Base-by-base conservation (phyloP, 2,797 vertebrate genomes). In the Sebastes glaucus region DNA sequence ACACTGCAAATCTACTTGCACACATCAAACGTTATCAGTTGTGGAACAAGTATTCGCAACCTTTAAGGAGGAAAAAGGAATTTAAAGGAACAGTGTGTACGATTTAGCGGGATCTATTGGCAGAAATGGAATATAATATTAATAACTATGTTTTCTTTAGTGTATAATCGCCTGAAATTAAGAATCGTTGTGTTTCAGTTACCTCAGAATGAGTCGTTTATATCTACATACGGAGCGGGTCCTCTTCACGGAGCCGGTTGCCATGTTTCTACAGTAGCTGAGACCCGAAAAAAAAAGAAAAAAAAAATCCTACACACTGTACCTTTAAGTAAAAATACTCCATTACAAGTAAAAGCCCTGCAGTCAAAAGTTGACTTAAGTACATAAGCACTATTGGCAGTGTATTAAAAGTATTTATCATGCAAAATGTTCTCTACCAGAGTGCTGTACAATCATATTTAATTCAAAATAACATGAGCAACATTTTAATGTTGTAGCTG, bases 261-360 rank as follows among this genome's bases (percentile, higher is more conserved):
- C 42, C 42, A 46, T 46, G 42, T 49, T 49, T 49, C 16, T 49
- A 49, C 46, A 49, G 46, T 0, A 49, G 18, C 18, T 0, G 6
- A 16, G 38, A 42, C 38, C 0, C 0, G 7, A 0, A 38, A 8
- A 49, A 49, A 7, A 49, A 46, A 46, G n/a, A n/a, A 7, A 7
- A 20, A 20, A 46, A 3, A 46, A 49, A 49, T 49, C 46, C 46
- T 49, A 49, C 18, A 20, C 46, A 49, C 46, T 49, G 46, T 0
- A 49, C 7, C 46, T 38, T 38, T 23, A 46, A 55, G 3, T 55
- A 27, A 23, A 59, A 72, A 65, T 57, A 46, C n/a, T 49, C 13
- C 18, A 35, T 61, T 8, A 25, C 13, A 13, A 60, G 55, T 20
- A 49, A 49, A 49, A 49, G 46, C 1, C 46, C 46, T 49, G 7